Evolutionary conservation across 2,113 vertebrate species (phyloP).

Genomic region (Nestor notabilis): DNA sequence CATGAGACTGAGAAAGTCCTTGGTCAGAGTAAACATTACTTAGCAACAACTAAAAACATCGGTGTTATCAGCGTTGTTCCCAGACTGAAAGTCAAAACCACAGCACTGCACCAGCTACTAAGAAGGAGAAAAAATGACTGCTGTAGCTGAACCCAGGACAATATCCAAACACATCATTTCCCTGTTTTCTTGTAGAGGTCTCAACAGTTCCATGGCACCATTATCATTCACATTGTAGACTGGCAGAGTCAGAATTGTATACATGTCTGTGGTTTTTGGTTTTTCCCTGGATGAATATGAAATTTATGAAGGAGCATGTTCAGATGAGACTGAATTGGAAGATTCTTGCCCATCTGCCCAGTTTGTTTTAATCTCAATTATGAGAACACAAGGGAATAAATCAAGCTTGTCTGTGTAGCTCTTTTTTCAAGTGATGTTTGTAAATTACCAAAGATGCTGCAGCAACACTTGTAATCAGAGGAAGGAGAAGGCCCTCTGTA

Average conservation of each 20-base stretch:
- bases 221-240: not conserved
- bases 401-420: not conserved
- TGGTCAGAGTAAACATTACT: too few species aligned
- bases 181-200: not conserved
- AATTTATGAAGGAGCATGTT: not conserved
- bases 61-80: too few species aligned
- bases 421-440: not conserved
- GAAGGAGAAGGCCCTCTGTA: not conserved
- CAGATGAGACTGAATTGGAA: not conserved
- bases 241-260: not conserved
- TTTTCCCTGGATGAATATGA: not conserved
- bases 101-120: too few species aligned
- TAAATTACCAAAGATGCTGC: not conserved
- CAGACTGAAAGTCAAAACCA: too few species aligned
- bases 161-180: not conserved
- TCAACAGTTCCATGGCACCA: not conserved
- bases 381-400: not conserved
- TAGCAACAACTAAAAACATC: too few species aligned
- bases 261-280: accelerated
- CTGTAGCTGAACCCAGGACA: too few species aligned
- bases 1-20: too few species aligned
- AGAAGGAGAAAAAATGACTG: too few species aligned
- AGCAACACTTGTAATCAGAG: not conserved
- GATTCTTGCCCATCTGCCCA: not conserved
- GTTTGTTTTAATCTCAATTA: not conserved